phyloP scores from a whole-genome alignment of 2,113 vertebrate species.

The Megaceryle torquata region DNA sequence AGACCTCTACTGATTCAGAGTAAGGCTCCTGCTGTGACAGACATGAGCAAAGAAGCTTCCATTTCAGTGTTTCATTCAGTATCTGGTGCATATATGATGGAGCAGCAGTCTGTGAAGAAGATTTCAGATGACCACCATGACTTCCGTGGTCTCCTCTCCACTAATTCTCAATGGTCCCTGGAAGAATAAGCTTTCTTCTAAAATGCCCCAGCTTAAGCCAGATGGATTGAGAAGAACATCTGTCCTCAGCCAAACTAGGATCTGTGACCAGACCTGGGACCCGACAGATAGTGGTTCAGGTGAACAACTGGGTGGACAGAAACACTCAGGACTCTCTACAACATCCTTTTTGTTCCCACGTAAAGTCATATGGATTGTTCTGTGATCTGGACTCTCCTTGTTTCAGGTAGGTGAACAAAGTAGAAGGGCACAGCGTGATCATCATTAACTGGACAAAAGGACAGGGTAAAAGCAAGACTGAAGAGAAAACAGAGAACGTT shows the following conservation, averaged over 20 bases:
- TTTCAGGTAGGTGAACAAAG: not conserved
- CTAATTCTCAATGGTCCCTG: not conserved
- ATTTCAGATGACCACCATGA: not conserved
- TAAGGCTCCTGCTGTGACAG: not conserved
- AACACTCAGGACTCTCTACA: not conserved
- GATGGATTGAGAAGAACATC: not conserved
- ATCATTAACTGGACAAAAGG: not conserved
- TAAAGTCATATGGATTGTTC: not conserved
- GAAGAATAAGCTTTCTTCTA: not conserved
- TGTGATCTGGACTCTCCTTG: not conserved
- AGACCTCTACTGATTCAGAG: not conserved
- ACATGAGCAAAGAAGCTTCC: not conserved
- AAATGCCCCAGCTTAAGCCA: not conserved
- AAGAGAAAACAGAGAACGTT: not conserved
- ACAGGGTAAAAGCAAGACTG: not conserved
- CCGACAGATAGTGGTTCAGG: not conserved
- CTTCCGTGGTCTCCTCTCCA: not conserved
- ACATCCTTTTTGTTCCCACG: not conserved
- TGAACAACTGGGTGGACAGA: not conserved
- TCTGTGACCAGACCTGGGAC: not conserved
- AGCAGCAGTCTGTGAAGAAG: not conserved
- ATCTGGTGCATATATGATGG: fast-evolving
- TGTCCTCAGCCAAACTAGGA: not conserved
- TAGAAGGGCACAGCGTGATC: not conserved
- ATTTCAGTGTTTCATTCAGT: not conserved